phyloP scores from a whole-genome alignment of 2,797 vertebrate species.

The Paedocypris micromegethes region DNA sequence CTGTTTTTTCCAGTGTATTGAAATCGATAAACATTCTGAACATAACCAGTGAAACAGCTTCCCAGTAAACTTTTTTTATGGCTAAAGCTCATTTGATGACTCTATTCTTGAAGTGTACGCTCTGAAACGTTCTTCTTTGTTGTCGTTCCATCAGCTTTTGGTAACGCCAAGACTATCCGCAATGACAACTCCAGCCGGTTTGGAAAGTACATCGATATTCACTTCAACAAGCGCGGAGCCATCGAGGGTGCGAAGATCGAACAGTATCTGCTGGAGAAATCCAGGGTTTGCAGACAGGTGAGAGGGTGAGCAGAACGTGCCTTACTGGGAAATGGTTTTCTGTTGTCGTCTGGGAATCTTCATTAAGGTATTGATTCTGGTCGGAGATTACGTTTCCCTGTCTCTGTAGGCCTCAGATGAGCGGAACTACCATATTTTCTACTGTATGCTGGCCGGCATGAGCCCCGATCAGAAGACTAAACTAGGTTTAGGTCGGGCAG shows the following conservation, averaged over 20 bases:
- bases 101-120: too few species aligned
- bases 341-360: not conserved
- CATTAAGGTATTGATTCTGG: not conserved
- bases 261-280: conserved; percentile 96
- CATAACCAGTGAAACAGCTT: too few species aligned
- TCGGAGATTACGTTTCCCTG: conserved; percentile 3
- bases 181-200: conserved; percentile 98
- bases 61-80: not conserved
- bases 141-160: conserved; percentile 74
- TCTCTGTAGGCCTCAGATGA: conserved; percentile 78
- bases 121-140: too few species aligned
- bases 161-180: conserved; percentile 94
- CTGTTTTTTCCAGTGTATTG: too few species aligned
- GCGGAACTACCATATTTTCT: conserved; percentile 96
- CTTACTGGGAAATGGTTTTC: not conserved
- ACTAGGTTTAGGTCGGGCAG: conserved; percentile 81
- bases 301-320: not conserved
- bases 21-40: too few species aligned
- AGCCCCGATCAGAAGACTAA: conserved; percentile 83
- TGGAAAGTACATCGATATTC: conserved; percentile 96
- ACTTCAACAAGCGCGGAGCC: conserved; percentile 93
- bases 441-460: conserved; percentile 97
- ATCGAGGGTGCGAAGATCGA: conserved; percentile 96
- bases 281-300: conserved; percentile 93
- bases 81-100: not conserved